phyloP scores from a whole-genome alignment of 2,797 vertebrate species.

The Schizopygopsis pylzovi region DNA sequence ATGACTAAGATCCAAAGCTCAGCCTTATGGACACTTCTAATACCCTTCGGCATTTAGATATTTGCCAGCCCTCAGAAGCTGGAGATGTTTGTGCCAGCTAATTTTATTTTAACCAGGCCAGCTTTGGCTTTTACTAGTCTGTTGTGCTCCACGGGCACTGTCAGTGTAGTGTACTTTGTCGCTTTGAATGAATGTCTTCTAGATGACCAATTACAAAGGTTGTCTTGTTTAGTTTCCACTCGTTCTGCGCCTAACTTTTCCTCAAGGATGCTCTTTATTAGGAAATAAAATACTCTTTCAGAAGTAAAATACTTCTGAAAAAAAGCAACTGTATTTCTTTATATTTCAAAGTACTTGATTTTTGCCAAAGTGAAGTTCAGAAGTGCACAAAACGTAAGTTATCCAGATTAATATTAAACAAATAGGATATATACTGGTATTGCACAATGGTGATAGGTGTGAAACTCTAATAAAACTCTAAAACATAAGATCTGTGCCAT shows the following conservation, averaged over 20 bases:
- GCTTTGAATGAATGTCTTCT: slow-evolving; percentile 24
- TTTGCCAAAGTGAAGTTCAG: neutral
- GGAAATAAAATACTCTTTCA: slow-evolving; percentile 1
- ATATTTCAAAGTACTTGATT: neutral
- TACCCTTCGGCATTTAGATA: slow-evolving; percentile 10
- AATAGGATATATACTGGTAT: neutral
- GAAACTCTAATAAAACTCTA: neutral
- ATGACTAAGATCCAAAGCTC: neutral
- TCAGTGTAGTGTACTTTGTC: slow-evolving; percentile 16
- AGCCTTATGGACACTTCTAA: neutral
- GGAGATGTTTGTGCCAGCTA: slow-evolving; percentile 13
- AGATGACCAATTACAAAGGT: slow-evolving; percentile 30
- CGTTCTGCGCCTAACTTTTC: neutral
- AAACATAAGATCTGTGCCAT: neutral
- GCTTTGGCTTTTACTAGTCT: slow-evolving; percentile 5
- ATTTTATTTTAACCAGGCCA: slow-evolving; percentile 1
- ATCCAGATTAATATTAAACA: neutral
- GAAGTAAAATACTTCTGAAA: neutral
- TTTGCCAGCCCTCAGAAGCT: neutral
- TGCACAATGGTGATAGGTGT: neutral
- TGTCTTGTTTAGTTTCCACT: slow-evolving; percentile 23
- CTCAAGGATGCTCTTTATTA: neutral
- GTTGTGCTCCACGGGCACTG: neutral
- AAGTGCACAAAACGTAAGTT: neutral
- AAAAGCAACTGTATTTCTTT: neutral